Conservation (phyloP, 2,888 invertebrate species). For the Hypsopygia costalis region DNA sequence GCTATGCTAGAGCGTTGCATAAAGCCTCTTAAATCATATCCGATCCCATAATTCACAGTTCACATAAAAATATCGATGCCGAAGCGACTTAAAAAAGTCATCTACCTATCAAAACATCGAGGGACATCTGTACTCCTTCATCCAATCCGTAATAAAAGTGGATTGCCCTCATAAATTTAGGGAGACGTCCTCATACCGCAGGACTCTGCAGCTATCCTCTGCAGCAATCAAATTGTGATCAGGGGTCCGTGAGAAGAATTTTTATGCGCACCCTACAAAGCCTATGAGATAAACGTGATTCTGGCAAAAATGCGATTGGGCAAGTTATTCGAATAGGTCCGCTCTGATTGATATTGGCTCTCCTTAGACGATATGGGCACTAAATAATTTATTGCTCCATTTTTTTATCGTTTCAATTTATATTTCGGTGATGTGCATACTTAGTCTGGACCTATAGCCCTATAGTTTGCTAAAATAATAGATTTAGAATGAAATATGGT, state of each 20-base stretch:
- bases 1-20: too few species aligned
- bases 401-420: too few species aligned
- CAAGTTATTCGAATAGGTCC: conserved; percentile 5
- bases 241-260: conserved; percentile 60
- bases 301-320: conserved; percentile 8
- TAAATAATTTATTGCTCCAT: neutral
- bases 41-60: neutral
- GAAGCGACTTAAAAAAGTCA: conserved; percentile 10
- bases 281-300: conserved; percentile 46
- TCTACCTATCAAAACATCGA: conserved; percentile 39
- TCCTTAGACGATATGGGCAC: neutral
- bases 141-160: conserved; percentile 70
- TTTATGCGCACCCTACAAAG: conserved; percentile 59
- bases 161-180: conserved; percentile 62
- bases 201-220: conserved; percentile 25
- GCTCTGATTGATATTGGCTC: conserved; percentile 8
- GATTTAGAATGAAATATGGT: too few species aligned
- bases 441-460: too few species aligned
- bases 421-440: too few species aligned
- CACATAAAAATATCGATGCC: conserved; percentile 5
- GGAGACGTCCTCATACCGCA: conserved; percentile 47
- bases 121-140: conserved; percentile 63
- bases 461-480: too few species aligned
- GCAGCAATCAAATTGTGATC: conserved; percentile 72
- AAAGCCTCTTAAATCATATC: too few species aligned